A percentile compares a stretch with the other conserved stretches of the same genome.
These are phyloP conservation scores for Heliconius himera DNA, from an alignment of 1,140 invertebrate species.

Conservation along the genomic window DNA sequence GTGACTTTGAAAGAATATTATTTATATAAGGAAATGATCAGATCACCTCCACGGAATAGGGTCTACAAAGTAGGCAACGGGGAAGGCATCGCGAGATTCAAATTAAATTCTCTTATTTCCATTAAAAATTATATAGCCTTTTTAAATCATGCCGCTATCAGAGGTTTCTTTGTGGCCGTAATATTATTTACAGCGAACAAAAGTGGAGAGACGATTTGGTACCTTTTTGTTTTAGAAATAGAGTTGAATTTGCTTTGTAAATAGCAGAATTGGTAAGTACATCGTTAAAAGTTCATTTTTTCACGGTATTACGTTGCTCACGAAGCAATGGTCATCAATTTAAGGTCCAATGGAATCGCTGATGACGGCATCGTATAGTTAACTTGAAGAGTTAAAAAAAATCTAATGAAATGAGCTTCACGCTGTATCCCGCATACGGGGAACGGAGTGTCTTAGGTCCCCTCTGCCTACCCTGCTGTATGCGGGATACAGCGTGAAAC, in stretches of 20 bases:
- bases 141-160: constrained; percentile 9
- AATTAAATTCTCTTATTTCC: constrained; percentile 11
- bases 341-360: neutral
- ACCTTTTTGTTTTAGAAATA: neutral
- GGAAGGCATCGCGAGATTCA: neutral
- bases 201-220: neutral
- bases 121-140: constrained; percentile 11
- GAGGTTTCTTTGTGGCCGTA: neutral
- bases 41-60: neutral
- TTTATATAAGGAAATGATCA: neutral
- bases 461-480: neutral
- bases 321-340: neutral
- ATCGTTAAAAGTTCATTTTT: constrained; percentile 9
- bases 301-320: neutral
- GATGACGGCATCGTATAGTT: neutral
- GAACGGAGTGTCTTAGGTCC: neutral
- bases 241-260: neutral
- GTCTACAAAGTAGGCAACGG: neutral
- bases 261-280: neutral
- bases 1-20: neutral
- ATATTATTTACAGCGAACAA: constrained; percentile 5
- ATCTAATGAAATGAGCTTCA: too few relatives aligned
- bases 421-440: too few relatives aligned
- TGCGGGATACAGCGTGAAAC: neutral
- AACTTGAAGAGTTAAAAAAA: neutral